These are phyloP conservation scores for Calidris pugnax DNA, from an alignment of 2,113 vertebrate species.

Conservation along the genomic window DNA sequence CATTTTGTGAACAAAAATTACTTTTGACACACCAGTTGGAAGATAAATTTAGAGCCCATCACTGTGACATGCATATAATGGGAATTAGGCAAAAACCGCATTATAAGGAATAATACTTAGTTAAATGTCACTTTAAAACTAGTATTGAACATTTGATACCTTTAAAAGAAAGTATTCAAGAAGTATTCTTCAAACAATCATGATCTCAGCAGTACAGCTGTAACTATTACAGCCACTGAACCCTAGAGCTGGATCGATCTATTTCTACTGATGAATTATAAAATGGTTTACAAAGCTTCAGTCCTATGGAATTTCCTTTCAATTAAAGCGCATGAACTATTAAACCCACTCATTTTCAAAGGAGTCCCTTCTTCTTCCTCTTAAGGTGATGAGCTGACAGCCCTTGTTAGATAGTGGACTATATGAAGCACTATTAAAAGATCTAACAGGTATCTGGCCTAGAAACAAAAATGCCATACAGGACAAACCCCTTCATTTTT, in stretches of 20 bases:
- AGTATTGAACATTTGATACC: background rate
- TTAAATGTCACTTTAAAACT: background rate
- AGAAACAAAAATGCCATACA: background rate
- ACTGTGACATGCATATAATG: background rate
- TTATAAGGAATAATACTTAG: background rate
- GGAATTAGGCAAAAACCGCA: background rate
- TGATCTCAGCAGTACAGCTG: background rate
- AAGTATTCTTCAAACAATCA: background rate
- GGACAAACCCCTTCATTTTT: fast-evolving
- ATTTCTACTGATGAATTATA: background rate
- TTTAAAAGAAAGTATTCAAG: background rate
- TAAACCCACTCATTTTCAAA: background rate
- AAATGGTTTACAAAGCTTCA: background rate
- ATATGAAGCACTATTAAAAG: background rate
- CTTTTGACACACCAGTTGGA: background rate
- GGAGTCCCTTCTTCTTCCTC: background rate
- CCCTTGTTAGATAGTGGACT: background rate
- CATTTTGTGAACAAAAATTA: background rate
- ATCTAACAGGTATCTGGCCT: background rate
- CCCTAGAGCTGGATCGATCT: background rate
- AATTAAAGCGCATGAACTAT: background rate
- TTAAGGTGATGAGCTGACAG: background rate
- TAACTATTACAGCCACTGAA: background rate
- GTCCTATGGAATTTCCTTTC: background rate
- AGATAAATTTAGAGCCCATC: background rate